A percentile compares a stretch with the other conserved stretches of the same genome.
phyloP scores from a whole-genome alignment of 2,113 vertebrate genomes.

The Anarrhichthys ocellatus region DNA sequence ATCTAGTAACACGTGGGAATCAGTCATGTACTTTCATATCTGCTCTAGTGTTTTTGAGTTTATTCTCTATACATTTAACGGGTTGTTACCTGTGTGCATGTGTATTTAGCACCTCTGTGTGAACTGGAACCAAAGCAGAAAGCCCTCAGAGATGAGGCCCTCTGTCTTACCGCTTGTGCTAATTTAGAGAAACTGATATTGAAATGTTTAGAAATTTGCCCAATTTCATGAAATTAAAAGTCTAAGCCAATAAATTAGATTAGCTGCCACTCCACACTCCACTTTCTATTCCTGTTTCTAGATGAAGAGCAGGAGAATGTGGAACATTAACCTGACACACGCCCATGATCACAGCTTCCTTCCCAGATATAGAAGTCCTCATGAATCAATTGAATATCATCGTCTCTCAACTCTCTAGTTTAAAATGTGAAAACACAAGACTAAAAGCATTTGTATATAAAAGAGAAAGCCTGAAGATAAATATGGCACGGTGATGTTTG shows the following conservation, averaged over 20 bases:
- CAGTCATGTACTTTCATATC: not conserved
- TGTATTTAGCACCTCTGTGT: conserved; percentile 7
- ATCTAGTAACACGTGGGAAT: not conserved
- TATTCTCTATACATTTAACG: not conserved
- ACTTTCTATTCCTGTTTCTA: conserved; percentile 4
- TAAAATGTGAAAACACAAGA: not conserved
- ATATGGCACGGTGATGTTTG: not conserved
- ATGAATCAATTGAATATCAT: not conserved
- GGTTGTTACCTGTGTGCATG: not conserved
- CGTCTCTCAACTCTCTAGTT: not conserved
- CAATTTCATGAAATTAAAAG: conserved; percentile 12
- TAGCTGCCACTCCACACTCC: conserved; percentile 44
- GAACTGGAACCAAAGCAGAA: conserved; percentile 13
- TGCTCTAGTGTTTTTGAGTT: not conserved
- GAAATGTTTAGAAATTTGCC: not conserved
- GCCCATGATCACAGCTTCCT: not conserved
- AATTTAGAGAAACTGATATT: not conserved
- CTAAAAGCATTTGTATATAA: not conserved
- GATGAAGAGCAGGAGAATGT: conserved; percentile 13
- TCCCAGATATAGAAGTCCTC: not conserved
- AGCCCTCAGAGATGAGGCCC: conserved; percentile 4
- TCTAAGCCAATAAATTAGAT: conserved; percentile 18
- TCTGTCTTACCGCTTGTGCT: not conserved
- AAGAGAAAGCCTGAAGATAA: not conserved
- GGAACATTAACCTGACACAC: not conserved